Evolutionary conservation across 2,797 vertebrate genomes (phyloP).

Genomic region (Enteromius treurensis): DNA sequence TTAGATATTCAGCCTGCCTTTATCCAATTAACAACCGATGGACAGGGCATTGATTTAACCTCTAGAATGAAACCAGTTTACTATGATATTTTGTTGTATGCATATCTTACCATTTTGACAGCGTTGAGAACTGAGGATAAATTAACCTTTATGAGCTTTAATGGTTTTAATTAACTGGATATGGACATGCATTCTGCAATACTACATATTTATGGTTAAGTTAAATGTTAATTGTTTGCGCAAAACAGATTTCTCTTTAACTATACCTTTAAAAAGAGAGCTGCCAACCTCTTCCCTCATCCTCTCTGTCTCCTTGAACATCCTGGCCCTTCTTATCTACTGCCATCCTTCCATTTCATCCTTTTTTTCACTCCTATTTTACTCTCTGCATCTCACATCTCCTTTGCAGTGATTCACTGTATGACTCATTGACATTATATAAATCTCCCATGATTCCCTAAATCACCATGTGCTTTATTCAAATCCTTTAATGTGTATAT

Average conservation of each 20-base stretch:
- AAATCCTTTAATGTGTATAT: constrained; percentile 54
- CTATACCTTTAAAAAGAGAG: not conserved
- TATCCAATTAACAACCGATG: not conserved
- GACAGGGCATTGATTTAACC: not conserved
- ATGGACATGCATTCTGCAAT: not conserved
- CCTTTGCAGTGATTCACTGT: constrained; percentile 55
- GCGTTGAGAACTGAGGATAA: not conserved
- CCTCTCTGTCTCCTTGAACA: constrained; percentile 13
- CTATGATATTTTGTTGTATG: not conserved
- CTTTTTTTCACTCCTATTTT: constrained; percentile 27
- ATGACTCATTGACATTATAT: constrained; percentile 64
- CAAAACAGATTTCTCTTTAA: not conserved
- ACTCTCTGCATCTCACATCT: constrained; percentile 21
- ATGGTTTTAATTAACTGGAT: not conserved
- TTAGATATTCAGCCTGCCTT: not conserved
- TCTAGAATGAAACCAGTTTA: not conserved
- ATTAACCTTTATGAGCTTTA: not conserved
- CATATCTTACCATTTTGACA: not conserved
- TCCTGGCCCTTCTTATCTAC: constrained; percentile 9
- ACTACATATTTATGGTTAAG: not conserved
- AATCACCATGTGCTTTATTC: constrained; percentile 51
- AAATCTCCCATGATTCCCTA: constrained; percentile 52
- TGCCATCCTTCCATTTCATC: constrained; percentile 22
- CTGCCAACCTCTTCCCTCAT: constrained; percentile 22
- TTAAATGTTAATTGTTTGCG: not conserved